phyloP scores from a whole-genome alignment of 1,140 invertebrate species.

The Drosophila lowei region DNA sequence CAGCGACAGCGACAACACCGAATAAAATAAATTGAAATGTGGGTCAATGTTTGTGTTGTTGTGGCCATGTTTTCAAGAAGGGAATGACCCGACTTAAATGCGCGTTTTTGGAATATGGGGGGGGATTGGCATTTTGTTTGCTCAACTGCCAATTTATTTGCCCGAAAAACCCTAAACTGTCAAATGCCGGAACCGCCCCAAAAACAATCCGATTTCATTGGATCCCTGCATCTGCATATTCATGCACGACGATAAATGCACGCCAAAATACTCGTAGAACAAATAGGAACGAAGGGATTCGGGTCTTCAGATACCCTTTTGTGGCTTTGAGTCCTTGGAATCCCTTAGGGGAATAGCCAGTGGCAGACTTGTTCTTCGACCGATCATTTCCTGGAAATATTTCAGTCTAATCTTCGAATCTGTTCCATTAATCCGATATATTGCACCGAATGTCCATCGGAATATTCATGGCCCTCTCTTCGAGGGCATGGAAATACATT shows the following conservation, averaged over 20 bases:
- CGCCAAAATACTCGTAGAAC: constrained; percentile 13
- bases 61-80: constrained; percentile 37
- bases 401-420: no score
- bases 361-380: no score
- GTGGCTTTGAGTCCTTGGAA: no score
- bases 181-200: constrained; percentile 1
- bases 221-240: constrained; percentile 9
- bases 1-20: constrained; percentile 31
- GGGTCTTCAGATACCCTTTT: no score
- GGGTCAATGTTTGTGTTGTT: constrained; percentile 65
- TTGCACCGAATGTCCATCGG: no score
- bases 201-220: constrained; percentile 57
- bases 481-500: constrained; percentile 33
- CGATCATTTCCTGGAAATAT: no score
- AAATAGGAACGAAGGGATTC: background rate
- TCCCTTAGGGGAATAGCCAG: no score
- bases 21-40: constrained; percentile 60
- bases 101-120: constrained; percentile 24
- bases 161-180: constrained; percentile 42
- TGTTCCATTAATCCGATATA: no score
- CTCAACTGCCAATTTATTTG: constrained; percentile 42
- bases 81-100: constrained; percentile 27
- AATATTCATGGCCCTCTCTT: no score
- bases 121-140: constrained; percentile 54
- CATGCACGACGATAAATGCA: constrained; percentile 44